phyloP scores from a whole-genome alignment of 2,113 vertebrate genomes.

The Rousettus leschenaultii region DNA sequence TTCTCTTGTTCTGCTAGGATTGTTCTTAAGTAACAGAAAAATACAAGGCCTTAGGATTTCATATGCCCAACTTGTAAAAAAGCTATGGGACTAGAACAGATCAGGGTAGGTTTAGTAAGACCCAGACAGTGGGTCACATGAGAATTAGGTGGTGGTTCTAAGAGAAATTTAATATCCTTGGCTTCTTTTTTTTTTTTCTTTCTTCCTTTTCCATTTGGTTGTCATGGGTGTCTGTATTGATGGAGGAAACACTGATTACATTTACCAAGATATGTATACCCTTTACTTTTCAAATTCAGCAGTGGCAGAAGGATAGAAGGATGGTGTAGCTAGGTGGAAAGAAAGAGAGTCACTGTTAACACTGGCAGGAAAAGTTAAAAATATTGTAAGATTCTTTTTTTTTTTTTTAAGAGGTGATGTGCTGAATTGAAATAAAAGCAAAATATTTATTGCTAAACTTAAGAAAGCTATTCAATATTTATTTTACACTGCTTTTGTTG shows the following conservation, averaged over 20 bases:
- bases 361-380: neutral
- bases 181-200: neutral
- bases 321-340: neutral
- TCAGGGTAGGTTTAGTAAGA: slow-evolving; percentile 34
- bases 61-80: neutral
- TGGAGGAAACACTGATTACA: neutral
- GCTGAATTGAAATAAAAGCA: neutral
- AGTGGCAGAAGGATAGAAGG: neutral
- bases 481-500: neutral
- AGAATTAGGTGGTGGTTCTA: slow-evolving; percentile 52
- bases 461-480: neutral
- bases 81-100: neutral
- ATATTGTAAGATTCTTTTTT: neutral
- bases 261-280: neutral
- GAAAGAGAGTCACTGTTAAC: neutral
- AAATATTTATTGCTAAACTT: neutral
- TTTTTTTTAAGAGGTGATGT: neutral
- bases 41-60: neutral
- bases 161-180: slow-evolving; percentile 36
- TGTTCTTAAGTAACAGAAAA: slow-evolving; percentile 25
- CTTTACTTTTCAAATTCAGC: neutral
- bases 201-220: neutral
- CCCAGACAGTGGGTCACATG: slow-evolving; percentile 16
- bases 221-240: slow-evolving; percentile 24
- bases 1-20: neutral